Evolutionary conservation across 2,797 vertebrate genomes (phyloP).

Genomic region (Crax fasciolata): DNA sequence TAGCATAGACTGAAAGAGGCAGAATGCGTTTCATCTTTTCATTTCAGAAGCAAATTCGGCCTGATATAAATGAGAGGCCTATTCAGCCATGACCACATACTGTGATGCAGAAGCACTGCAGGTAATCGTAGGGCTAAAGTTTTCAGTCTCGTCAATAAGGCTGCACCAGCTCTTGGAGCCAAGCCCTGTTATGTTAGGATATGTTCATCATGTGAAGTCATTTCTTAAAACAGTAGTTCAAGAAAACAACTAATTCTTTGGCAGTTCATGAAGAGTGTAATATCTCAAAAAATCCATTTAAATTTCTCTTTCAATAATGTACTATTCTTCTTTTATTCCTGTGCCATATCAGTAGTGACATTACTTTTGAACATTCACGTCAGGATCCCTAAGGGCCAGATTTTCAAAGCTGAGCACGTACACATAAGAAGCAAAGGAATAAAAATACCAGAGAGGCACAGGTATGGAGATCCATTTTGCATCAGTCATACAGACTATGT

Average conservation of each 20-base stretch:
- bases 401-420: slow-evolving; percentile 16
- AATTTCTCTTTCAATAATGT: background rate
- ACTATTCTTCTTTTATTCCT: background rate
- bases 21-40: background rate
- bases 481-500: background rate
- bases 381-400: background rate
- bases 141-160: background rate
- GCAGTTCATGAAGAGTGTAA: background rate
- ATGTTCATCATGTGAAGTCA: background rate
- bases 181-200: background rate
- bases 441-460: background rate
- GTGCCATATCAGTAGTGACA: background rate
- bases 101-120: background rate
- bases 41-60: background rate
- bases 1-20: background rate
- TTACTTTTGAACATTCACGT: background rate
- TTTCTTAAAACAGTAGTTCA: background rate
- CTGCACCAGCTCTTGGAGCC: background rate
- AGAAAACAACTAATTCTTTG: background rate
- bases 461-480: background rate
- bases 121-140: background rate
- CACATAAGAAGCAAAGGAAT: background rate
- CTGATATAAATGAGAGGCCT: background rate
- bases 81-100: background rate
- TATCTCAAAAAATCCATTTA: slow-evolving; percentile 16